Conservation (phyloP, 1,140 invertebrate genomes). For the Neelides sp. region DNA sequence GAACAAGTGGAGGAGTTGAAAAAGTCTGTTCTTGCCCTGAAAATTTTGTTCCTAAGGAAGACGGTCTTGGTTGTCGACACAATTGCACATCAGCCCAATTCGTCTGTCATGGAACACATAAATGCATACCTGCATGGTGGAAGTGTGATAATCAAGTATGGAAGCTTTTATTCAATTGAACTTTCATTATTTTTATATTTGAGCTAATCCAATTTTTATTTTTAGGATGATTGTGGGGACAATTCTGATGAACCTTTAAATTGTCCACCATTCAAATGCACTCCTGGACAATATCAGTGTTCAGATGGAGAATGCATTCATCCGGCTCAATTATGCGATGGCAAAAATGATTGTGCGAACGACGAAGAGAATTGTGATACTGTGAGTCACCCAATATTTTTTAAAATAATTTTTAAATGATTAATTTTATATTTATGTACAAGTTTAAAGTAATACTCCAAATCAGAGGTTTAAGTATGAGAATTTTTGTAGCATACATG, state of each 20-base stretch:
- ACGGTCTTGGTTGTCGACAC: conserved; percentile 52
- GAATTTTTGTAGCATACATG: conserved; percentile 37
- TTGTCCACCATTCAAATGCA: conserved; percentile 57
- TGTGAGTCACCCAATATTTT: conserved; percentile 32
- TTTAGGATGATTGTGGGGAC: conserved; percentile 63
- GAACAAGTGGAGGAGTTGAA: conserved; percentile 33
- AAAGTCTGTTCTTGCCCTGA: conserved; percentile 62
- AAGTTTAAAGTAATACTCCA: no score
- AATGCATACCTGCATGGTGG: conserved; percentile 53
- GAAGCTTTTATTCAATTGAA: conserved; percentile 5
- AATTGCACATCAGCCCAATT: conserved; percentile 73
- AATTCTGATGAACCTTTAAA: conserved; percentile 52
- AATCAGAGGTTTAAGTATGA: not conserved
- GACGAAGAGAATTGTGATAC: conserved; percentile 44
- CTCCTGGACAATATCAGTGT: conserved; percentile 65
- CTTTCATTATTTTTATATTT: conserved; percentile 29
- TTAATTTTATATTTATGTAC: conserved; percentile 6
- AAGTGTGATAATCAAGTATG: conserved; percentile 45
- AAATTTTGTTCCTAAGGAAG: conserved; percentile 54
- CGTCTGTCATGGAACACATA: conserved; percentile 56
- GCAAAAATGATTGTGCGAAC: conserved; percentile 39
- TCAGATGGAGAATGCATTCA: conserved; percentile 49
- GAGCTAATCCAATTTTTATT: conserved; percentile 12
- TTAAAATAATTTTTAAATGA: not conserved
- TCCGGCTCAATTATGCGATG: conserved; percentile 50